phyloP scores from a whole-genome alignment of 1,140 invertebrate species.

The Wiebesia pumilae region DNA sequence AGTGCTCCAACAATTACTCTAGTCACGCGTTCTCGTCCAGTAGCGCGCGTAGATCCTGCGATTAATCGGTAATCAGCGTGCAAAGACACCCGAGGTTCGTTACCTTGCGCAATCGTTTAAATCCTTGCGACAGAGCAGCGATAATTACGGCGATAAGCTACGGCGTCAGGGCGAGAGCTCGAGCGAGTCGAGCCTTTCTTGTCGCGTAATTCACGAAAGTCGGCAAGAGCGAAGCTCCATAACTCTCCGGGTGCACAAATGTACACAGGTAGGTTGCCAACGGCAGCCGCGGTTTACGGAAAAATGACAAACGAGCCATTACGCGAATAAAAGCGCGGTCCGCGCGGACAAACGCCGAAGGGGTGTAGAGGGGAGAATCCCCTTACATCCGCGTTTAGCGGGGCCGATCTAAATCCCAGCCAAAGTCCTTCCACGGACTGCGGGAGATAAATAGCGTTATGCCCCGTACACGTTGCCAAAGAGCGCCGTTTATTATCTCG shows the following conservation, averaged over 20 bases:
- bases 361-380: background rate
- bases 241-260: background rate
- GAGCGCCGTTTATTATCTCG: conserved; percentile 33
- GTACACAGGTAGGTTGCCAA: no score
- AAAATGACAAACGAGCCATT: conserved; percentile 47
- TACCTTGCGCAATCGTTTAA: background rate
- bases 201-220: conserved; percentile 3
- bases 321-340: conserved; percentile 31
- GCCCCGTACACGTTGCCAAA: no score
- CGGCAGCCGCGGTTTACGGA: conserved; percentile 21
- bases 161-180: background rate
- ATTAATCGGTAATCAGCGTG: background rate
- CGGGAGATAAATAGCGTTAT: conserved; percentile 35
- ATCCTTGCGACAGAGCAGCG: background rate
- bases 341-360: background rate
- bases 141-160: background rate
- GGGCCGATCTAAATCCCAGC: conserved; percentile 32
- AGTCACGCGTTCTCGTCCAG: background rate
- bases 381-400: conserved; percentile 41
- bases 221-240: background rate
- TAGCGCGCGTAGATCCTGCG: background rate
- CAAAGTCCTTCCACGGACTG: background rate
- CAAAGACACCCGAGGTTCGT: background rate
- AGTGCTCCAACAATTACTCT: background rate
- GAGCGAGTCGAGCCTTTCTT: no score